These are phyloP conservation scores for Aegotheles bennettii DNA, from an alignment of 2,113 vertebrate genomes.

Conservation along the genomic window DNA sequence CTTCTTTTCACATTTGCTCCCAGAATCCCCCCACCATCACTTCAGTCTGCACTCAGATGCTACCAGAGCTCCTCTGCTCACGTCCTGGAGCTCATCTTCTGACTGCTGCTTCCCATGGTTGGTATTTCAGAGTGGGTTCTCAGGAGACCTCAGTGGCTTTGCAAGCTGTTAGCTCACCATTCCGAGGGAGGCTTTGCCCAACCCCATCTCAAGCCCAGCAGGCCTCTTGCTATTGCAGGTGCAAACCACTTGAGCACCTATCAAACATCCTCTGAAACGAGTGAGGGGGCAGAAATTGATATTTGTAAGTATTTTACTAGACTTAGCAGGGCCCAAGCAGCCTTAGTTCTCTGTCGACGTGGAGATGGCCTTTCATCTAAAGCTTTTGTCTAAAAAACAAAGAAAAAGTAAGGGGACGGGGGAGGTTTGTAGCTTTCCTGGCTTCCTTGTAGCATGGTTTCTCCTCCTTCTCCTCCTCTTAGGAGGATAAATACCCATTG, in stretches of 20 bases:
- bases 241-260: not conserved
- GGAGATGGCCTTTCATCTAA: not conserved
- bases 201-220: not conserved
- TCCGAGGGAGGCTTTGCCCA: not conserved
- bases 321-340: not conserved
- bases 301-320: not conserved
- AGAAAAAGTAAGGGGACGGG: too few species aligned
- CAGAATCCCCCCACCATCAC: not conserved
- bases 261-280: not conserved
- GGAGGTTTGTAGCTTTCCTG: not conserved
- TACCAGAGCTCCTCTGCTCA: not conserved
- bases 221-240: not conserved
- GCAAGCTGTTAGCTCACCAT: not conserved
- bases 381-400: not conserved
- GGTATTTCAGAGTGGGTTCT: not conserved
- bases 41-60: not conserved
- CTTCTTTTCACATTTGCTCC: not conserved
- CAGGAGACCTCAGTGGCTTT: not conserved
- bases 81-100: accelerated
- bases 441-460: not conserved
- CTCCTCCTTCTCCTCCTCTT: not conserved
- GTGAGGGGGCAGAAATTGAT: not conserved
- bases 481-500: not conserved
- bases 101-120: accelerated
- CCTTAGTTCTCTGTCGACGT: accelerated